Evolutionary conservation across 2,888 invertebrate genomes (phyloP).

Genomic region (Dynastes hyllus): DNA sequence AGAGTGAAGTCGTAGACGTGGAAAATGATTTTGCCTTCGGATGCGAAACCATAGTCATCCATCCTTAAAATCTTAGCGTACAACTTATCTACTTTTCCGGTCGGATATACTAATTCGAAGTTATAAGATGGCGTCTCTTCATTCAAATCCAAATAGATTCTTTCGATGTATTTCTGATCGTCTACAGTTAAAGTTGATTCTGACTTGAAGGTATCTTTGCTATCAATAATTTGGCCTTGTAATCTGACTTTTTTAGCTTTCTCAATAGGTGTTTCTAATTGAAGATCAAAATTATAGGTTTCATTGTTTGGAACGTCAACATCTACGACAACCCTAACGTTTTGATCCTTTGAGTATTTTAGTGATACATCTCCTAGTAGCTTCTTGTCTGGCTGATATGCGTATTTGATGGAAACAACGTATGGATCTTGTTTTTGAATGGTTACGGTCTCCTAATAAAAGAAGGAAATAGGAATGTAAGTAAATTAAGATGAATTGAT

Average conservation of each 20-base stretch:
- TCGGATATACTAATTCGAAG: slow-evolving; percentile 74
- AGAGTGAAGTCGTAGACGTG: slow-evolving; percentile 70
- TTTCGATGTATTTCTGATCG: slow-evolving; percentile 75
- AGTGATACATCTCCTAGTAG: slow-evolving; percentile 61
- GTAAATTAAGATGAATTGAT: too few species aligned
- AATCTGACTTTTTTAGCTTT: slow-evolving; percentile 73
- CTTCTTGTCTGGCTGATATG: slow-evolving; percentile 57
- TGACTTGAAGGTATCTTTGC: slow-evolving; percentile 62
- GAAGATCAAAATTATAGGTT: slow-evolving; percentile 70
- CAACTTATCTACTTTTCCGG: slow-evolving; percentile 68
- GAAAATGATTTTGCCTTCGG: slow-evolving; percentile 70
- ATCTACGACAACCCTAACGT: slow-evolving; percentile 67
- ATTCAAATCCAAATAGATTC: slow-evolving; percentile 73
- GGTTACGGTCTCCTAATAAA: slow-evolving; percentile 59
- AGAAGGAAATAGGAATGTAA: neutral
- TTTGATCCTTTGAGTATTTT: slow-evolving; percentile 67
- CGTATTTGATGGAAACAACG: slow-evolving; percentile 67
- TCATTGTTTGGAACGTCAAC: slow-evolving; percentile 66
- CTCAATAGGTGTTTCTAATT: slow-evolving; percentile 71
- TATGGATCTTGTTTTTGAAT: slow-evolving; percentile 70
- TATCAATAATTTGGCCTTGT: slow-evolving; percentile 66
- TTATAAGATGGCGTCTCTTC: slow-evolving; percentile 75
- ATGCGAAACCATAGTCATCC: slow-evolving; percentile 75
- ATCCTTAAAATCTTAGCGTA: slow-evolving; percentile 71
- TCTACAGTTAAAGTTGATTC: slow-evolving; percentile 74